Evolutionary conservation across 2,888 invertebrate genomes (phyloP), one percentile per base, ranked within the genome.

Genomic region (Melitaea athalia): DNA sequence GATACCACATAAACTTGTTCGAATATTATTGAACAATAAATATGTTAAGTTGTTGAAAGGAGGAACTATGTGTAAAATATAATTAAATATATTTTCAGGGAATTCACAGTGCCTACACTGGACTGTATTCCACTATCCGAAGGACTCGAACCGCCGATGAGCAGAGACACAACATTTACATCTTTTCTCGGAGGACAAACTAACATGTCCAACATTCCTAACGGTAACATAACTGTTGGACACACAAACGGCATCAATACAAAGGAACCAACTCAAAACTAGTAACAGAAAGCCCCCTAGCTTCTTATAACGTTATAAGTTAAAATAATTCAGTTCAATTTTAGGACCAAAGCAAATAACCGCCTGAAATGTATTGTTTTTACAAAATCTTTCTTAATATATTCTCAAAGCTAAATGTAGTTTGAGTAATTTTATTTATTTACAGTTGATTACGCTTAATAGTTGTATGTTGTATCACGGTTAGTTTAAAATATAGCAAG

Each of bases 131-230:
- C 93, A 0, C 87, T 93, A 43, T 78, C 78, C 6, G 91, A 92
- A 73, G 91, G 87, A 0, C 76, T 93, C 68, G 93, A 93, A 72
- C 93, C 93, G 0, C 93, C 93, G 0, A 90, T 93, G 86, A 92
- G 92, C 61, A 81, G 93, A 11, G 93, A 93, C 73, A 93, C 93
- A 0, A 93, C 93, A 1, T 93, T 93, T 79, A 93, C 93, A 0
- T 93, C 93, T 0, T 93, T 93, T 79, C 88, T 93, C 4, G 93
- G 93, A n/a, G 91, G 90, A 0, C 87, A 88, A 59, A 78, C 70
- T 59, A 79, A 74, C 11, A 72, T 86, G 55, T 77, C 69, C 62
- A 77, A 72, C 8, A 72, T 86, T 15, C 84, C 87, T 0, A 89
- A 89, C 50, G 89, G 89, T 3, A 81, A 76, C 3, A 74, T 82